Evolutionary conservation across 2,113 vertebrate species (phyloP).

Genomic region (Sialia sialis): DNA sequence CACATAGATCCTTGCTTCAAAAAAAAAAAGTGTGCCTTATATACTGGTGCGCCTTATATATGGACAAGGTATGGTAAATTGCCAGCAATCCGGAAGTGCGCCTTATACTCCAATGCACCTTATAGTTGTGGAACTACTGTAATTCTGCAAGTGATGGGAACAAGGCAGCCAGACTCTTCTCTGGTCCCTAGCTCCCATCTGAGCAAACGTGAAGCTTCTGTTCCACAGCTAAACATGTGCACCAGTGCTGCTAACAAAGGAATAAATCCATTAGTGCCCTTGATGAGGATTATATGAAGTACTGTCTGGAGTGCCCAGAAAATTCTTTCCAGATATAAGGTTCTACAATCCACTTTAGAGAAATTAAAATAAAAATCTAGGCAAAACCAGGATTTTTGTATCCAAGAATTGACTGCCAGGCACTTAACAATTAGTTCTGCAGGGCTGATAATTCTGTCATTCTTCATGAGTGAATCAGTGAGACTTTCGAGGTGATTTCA

Average conservation of each 20-base stretch:
- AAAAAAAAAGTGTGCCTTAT: too few species aligned
- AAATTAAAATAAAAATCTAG: neutral
- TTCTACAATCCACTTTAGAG: neutral
- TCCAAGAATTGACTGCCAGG: neutral
- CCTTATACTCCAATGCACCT: too few species aligned
- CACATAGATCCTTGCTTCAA: too few species aligned
- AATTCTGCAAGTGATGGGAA: neutral
- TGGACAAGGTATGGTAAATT: too few species aligned
- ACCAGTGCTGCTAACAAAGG: neutral
- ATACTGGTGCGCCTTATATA: too few species aligned
- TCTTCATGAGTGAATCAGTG: neutral
- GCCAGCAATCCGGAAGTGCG: too few species aligned
- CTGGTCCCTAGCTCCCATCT: neutral
- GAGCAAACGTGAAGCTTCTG: neutral
- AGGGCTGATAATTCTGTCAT: neutral
- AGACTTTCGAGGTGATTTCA: neutral
- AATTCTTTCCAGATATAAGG: neutral
- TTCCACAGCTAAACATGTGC: neutral
- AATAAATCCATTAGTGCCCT: neutral
- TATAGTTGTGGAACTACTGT: too few species aligned
- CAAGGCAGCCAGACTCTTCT: neutral
- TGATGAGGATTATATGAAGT: slow-evolving; percentile 19
- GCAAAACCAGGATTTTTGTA: neutral
- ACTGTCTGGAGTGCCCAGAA: neutral
- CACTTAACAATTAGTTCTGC: neutral